Evolutionary conservation across 2,113 vertebrate species (phyloP).

Genomic region (Ceuthmochares aereus): DNA sequence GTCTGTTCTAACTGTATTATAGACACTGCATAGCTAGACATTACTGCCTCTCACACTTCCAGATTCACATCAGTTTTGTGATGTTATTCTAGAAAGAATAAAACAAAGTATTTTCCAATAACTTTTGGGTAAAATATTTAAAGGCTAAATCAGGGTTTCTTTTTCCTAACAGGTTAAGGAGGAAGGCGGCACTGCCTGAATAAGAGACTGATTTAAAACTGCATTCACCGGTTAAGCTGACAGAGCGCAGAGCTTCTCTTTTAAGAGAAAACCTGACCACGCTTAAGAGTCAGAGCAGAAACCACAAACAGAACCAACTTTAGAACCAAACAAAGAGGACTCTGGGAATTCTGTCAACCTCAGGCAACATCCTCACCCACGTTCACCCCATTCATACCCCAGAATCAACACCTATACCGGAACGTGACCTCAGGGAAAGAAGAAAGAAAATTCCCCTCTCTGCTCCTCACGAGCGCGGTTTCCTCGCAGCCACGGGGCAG

Average conservation of each 20-base stretch:
- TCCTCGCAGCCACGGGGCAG: background rate
- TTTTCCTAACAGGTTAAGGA: background rate
- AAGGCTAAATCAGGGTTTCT: background rate
- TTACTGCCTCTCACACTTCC: background rate
- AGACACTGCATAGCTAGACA: background rate
- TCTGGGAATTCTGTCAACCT: background rate
- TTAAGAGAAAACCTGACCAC: background rate
- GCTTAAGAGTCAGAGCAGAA: background rate
- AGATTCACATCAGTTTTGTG: background rate
- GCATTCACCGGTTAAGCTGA: background rate
- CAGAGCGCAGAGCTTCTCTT: background rate
- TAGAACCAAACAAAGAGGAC: background rate
- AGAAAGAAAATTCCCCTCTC: too few species aligned
- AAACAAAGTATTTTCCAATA: background rate
- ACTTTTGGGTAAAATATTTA: background rate
- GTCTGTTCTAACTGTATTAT: background rate
- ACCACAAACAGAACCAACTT: conserved; percentile 14
- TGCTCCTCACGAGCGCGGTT: background rate
- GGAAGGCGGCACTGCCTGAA: background rate
- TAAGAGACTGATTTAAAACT: background rate
- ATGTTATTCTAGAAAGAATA: background rate
- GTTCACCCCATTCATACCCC: background rate
- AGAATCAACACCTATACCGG: background rate
- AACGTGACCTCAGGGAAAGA: background rate
- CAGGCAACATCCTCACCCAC: background rate